These are phyloP conservation scores for Passerculus sandwichensis DNA, from an alignment of 2,797 vertebrate species.

Conservation along the genomic window DNA sequence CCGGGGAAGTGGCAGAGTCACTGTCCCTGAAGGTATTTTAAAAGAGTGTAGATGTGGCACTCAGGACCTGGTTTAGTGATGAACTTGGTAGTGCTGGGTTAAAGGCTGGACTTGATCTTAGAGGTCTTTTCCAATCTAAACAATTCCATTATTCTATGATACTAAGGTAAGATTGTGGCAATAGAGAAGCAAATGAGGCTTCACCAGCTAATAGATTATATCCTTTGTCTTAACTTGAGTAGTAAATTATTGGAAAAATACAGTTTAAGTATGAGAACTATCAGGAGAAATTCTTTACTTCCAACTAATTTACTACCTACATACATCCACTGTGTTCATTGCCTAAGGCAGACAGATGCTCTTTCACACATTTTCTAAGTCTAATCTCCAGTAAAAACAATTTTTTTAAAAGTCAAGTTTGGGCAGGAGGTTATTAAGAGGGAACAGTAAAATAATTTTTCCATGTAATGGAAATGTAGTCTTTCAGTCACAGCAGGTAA, in stretches of 20 bases:
- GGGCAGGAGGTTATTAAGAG: background rate
- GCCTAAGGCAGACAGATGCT: background rate
- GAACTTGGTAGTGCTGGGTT: background rate
- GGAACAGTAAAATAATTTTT: background rate
- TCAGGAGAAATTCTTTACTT: background rate
- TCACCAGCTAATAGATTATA: background rate
- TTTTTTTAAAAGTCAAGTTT: background rate
- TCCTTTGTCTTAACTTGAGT: background rate
- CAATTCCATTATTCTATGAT: background rate
- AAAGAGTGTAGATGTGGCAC: background rate
- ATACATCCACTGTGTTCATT: background rate
- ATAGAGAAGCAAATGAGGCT: background rate
- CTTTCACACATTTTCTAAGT: background rate
- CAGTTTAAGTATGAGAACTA: background rate
- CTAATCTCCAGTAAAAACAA: background rate
- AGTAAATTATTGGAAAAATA: background rate
- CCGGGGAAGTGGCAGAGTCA: background rate
- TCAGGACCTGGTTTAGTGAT: background rate
- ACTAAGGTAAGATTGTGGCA: background rate
- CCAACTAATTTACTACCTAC: background rate
- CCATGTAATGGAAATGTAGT: background rate
- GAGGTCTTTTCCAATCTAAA: background rate
- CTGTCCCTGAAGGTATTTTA: background rate
- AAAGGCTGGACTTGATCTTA: background rate
- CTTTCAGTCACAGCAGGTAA: background rate